Percentiles rank a stretch among this genome's conserved stretches.
phyloP scores from a whole-genome alignment of 2,888 invertebrate genomes.

The Calliphora vomitoria region DNA sequence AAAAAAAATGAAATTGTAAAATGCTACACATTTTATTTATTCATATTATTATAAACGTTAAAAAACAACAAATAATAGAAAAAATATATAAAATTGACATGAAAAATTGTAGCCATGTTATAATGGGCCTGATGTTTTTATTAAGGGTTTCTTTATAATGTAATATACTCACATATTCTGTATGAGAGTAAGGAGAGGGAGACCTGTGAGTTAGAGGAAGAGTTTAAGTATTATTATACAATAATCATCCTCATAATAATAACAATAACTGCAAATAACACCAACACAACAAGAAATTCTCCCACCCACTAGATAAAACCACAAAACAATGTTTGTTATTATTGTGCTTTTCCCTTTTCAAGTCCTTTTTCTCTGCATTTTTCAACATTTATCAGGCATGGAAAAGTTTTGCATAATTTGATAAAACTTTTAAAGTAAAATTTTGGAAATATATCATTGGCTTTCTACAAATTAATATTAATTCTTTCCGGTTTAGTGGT shows the following conservation, averaged over 20 bases:
- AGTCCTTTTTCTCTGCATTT: neutral
- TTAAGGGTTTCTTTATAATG: neutral
- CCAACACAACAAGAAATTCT: neutral
- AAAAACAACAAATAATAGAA: neutral
- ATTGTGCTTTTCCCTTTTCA: neutral
- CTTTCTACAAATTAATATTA: too few relatives aligned
- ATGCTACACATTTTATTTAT: constrained; percentile 35
- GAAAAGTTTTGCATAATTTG: neutral
- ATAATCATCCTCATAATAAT: neutral
- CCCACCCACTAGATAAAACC: neutral
- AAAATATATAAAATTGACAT: constrained; percentile 20
- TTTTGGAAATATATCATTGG: too few relatives aligned
- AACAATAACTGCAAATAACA: neutral
- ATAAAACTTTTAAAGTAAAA: too few relatives aligned
- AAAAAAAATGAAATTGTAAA: neutral
- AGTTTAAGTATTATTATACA: neutral
- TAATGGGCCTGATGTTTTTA: constrained; percentile 7
- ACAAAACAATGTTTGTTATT: neutral
- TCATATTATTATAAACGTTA: neutral
- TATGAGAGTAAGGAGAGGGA: neutral
- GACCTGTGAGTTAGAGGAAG: neutral
- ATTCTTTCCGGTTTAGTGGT: too few relatives aligned
- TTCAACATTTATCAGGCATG: neutral
- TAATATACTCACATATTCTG: too few relatives aligned
- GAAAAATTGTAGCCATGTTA: constrained; percentile 5